phyloP scores from a whole-genome alignment of 2,113 vertebrate genomes.

The Gavia stellata region DNA sequence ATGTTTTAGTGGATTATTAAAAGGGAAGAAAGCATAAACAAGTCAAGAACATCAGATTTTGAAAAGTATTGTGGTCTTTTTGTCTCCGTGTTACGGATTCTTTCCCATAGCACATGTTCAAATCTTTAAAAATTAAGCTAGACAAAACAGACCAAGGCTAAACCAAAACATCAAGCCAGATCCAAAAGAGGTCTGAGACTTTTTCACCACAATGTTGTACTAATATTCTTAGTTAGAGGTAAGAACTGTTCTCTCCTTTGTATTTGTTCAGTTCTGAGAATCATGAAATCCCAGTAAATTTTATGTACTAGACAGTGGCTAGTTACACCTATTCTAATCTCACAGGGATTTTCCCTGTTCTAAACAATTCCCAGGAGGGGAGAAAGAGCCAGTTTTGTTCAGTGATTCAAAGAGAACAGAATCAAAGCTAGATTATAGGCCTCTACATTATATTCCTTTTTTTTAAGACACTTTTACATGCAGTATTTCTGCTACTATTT shows the following conservation, averaged over 20 bases:
- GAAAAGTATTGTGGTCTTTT: slow-evolving; percentile 1
- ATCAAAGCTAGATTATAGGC: background rate
- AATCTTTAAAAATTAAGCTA: background rate
- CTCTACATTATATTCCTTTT: background rate
- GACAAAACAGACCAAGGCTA: slow-evolving; percentile 22
- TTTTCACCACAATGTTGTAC: background rate
- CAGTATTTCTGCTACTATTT: background rate
- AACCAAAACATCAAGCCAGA: background rate
- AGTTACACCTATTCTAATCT: slow-evolving; percentile 16
- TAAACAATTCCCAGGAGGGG: slow-evolving; percentile 6
- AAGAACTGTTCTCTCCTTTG: background rate
- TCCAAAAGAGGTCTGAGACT: background rate
- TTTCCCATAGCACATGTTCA: slow-evolving; percentile 11
- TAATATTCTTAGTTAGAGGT: background rate
- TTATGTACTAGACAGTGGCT: background rate
- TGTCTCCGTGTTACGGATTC: background rate
- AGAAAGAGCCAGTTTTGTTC: background rate
- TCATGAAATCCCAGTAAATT: slow-evolving; percentile 15
- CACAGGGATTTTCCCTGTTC: slow-evolving; percentile 1
- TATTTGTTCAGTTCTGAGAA: slow-evolving; percentile 6
- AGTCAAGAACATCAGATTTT: background rate
- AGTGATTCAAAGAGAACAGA: background rate
- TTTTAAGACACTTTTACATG: background rate
- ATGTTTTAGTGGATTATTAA: background rate
- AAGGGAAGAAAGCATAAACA: background rate